These are phyloP conservation scores for Exephanes ischioxanthus DNA, from an alignment of 2,888 invertebrate species.

Conservation along the genomic window DNA sequence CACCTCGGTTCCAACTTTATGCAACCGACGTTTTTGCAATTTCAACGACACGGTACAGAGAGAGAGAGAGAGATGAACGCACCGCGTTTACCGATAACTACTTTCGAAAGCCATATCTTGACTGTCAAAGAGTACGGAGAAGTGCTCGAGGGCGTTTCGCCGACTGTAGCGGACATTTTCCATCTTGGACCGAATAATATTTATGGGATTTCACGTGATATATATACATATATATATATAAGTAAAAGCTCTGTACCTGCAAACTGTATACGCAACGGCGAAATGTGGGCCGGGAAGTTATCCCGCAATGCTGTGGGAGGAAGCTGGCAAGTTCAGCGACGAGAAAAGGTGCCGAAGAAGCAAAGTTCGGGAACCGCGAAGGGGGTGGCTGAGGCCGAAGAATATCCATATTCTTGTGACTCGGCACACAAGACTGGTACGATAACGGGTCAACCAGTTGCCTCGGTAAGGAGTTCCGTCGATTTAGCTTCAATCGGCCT, in stretches of 20 bases:
- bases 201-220: background rate
- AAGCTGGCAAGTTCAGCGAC: background rate
- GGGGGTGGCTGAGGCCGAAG: background rate
- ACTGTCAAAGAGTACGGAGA: too few relatives aligned
- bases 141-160: too few relatives aligned
- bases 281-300: conserved; percentile 1
- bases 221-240: background rate
- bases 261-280: background rate
- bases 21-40: too few relatives aligned
- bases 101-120: too few relatives aligned
- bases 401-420: background rate
- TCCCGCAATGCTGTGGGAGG: conserved; percentile 6
- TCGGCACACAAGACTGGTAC: background rate
- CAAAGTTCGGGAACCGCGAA: background rate
- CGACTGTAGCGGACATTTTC: background rate
- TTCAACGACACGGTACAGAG: too few relatives aligned
- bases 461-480: background rate
- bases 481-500: background rate
- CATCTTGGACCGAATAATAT: conserved; percentile 9
- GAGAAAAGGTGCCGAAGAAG: background rate
- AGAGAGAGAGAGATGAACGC: too few relatives aligned
- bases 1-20: too few relatives aligned
- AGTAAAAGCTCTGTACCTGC: background rate
- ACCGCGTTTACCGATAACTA: too few relatives aligned
- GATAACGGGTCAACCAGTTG: background rate